A percentile compares a stretch with the other conserved stretches of the same genome.
Conservation (phyloP, 2,113 vertebrate species). For the Ceyx margarethae region DNA sequence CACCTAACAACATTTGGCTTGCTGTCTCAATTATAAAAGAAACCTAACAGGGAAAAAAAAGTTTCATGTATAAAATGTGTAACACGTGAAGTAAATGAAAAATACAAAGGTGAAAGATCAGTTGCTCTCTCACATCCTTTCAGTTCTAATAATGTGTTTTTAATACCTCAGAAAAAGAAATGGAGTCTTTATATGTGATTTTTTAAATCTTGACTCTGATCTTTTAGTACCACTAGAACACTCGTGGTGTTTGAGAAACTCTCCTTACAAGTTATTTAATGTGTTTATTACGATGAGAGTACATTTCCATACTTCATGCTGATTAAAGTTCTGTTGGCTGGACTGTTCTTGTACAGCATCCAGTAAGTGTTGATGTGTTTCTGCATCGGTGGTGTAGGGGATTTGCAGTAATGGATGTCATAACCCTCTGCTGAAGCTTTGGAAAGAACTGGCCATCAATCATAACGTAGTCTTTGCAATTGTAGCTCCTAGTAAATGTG, state of each 20-base stretch:
- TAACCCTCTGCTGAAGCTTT: slow-evolving; percentile 31
- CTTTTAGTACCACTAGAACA: background rate
- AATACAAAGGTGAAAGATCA: background rate
- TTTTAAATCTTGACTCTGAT: background rate
- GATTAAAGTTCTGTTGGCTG: background rate
- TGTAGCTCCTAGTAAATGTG: slow-evolving; percentile 21
- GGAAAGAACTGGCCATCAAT: slow-evolving; percentile 40
- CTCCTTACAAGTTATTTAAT: background rate
- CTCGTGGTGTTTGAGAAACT: background rate
- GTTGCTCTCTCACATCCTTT: background rate
- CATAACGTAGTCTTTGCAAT: background rate
- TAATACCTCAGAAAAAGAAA: background rate
- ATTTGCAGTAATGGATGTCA: slow-evolving; percentile 60
- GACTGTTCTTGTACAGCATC: background rate
- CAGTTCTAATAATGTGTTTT: background rate
- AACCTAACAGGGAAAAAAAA: background rate
- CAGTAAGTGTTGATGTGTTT: background rate
- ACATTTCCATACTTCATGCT: background rate
- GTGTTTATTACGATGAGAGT: background rate
- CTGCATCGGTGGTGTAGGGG: background rate
- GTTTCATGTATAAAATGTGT: background rate
- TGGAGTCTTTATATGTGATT: background rate
- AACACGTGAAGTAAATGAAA: background rate
- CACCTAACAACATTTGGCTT: background rate
- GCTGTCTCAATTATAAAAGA: background rate